Conservation (phyloP, 2,888 invertebrate genomes). For the Ophioninae sp. region DNA sequence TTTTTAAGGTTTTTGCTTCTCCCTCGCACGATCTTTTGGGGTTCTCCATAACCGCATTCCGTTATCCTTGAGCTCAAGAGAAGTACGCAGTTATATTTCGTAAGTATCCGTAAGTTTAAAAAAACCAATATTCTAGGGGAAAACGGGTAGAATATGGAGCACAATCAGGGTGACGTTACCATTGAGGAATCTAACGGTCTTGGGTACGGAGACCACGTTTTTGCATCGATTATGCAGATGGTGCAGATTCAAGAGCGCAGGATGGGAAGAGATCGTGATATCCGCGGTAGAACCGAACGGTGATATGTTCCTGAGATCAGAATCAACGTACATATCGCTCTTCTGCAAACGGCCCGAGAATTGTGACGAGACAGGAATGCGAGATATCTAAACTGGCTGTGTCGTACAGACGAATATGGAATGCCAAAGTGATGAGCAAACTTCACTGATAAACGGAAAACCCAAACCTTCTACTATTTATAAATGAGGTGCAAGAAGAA, state of each 20-base stretch:
- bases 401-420: slow-evolving; percentile 39
- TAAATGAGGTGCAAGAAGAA: too few relatives aligned
- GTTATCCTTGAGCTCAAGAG: slow-evolving; percentile 19
- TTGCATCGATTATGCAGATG: too few relatives aligned
- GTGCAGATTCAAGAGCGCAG: too few relatives aligned
- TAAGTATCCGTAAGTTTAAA: too few relatives aligned
- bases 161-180: slow-evolving; percentile 55
- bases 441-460: too few relatives aligned
- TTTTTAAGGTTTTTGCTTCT: background rate
- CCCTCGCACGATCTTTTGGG: background rate
- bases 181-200: slow-evolving; percentile 39
- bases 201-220: background rate
- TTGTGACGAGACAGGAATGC: background rate
- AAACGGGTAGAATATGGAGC: background rate
- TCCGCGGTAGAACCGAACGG: background rate
- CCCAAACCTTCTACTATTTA: too few relatives aligned
- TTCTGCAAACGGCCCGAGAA: slow-evolving; percentile 23
- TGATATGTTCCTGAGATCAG: slow-evolving; percentile 60
- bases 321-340: slow-evolving; percentile 71
- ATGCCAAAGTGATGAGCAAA: background rate
- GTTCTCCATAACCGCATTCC: slow-evolving; percentile 32
- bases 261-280: background rate
- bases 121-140: background rate
- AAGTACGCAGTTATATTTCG: slow-evolving; percentile 6
- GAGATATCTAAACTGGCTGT: background rate